Percentiles rank a stretch among this genome's conserved stretches.
phyloP scores from a whole-genome alignment of 2,113 vertebrate species.

The Cnemophilus loriae region DNA sequence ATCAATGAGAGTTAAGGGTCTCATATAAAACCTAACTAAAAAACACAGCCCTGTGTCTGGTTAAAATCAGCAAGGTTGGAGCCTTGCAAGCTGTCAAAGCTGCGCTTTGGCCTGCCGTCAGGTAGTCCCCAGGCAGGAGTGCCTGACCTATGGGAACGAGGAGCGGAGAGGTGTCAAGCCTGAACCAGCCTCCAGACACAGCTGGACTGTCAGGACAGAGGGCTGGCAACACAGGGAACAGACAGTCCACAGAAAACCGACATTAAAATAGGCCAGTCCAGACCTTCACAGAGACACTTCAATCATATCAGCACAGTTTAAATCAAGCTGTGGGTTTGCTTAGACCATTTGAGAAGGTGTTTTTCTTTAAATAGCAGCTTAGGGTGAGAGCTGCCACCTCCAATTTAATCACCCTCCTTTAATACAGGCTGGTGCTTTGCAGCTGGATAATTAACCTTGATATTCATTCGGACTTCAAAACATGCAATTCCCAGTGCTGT shows the following conservation, averaged over 20 bases:
- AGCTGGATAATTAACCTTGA: slow-evolving; percentile 54
- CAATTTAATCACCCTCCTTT: slow-evolving; percentile 24
- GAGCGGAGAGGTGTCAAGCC: background rate
- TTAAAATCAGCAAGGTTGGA: background rate
- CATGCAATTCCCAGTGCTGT: slow-evolving; percentile 21
- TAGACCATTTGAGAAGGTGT: background rate
- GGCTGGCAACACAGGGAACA: background rate
- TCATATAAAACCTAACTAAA: background rate
- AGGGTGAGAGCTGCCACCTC: background rate
- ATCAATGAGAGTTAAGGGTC: background rate
- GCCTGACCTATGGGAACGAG: background rate
- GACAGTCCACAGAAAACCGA: background rate
- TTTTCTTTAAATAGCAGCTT: slow-evolving; percentile 25
- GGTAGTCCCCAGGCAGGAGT: background rate
- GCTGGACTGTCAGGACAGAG: background rate
- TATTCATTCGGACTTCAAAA: slow-evolving; percentile 18
- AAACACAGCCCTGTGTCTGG: background rate
- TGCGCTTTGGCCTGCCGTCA: background rate
- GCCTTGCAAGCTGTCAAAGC: background rate
- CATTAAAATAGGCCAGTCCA: background rate
- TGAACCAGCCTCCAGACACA: background rate
- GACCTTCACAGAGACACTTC: background rate
- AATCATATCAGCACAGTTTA: background rate
- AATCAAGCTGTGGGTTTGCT: background rate
- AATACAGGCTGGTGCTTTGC: background rate